A percentile compares a stretch with the other conserved stretches of the same genome.
phyloP scores from a whole-genome alignment of 2,797 vertebrate genomes.

The Dendrocincla fuliginosa region DNA sequence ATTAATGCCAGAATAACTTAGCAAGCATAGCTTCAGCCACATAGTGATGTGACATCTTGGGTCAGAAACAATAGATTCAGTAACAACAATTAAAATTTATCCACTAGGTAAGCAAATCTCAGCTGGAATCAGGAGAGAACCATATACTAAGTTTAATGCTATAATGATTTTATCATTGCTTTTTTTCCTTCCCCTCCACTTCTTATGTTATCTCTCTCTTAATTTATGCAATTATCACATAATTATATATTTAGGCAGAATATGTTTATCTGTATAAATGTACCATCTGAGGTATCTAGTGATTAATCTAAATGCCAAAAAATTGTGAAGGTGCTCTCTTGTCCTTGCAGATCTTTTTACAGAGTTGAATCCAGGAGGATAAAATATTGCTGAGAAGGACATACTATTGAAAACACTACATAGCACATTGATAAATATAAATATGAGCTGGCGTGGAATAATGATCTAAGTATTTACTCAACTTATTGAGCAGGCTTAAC shows the following conservation, averaged over 20 bases:
- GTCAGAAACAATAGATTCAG: constrained; percentile 59
- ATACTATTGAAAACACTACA: neutral
- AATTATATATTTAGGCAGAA: neutral
- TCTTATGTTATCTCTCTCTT: neutral
- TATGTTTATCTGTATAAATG: neutral
- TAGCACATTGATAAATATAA: neutral
- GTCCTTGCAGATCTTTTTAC: neutral
- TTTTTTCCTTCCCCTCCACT: neutral
- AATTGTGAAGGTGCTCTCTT: neutral
- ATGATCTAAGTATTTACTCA: neutral
- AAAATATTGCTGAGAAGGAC: neutral
- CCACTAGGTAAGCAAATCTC: constrained; percentile 19
- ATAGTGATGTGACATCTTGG: constrained; percentile 60
- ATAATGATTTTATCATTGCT: neutral
- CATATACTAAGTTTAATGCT: neutral
- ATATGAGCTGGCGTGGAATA: neutral
- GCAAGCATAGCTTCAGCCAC: constrained; percentile 60
- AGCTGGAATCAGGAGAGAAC: neutral
- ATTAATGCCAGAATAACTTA: constrained; percentile 78
- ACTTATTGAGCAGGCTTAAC: neutral
- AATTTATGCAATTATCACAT: neutral
- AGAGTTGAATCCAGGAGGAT: neutral
- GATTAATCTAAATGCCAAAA: neutral
- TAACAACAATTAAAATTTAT: constrained; percentile 45
- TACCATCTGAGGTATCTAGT: neutral